Conservation (phyloP, 1,140 invertebrate species). For the Megalopta genalis region DNA sequence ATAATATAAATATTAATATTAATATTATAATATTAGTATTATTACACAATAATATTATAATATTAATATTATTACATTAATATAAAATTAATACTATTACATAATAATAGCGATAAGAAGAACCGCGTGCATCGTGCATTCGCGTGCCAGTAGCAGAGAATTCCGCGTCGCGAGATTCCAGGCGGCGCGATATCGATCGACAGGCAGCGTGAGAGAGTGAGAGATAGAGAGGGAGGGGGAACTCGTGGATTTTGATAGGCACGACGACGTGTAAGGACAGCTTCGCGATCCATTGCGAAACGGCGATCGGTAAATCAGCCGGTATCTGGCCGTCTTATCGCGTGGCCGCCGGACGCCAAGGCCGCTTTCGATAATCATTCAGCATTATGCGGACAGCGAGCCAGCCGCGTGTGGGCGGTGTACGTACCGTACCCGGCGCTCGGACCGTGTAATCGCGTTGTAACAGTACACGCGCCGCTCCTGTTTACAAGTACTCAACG, state of each 20-base stretch:
- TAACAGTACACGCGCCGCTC: neutral
- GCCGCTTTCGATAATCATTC: conserved; percentile 59
- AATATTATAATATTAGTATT: too few relatives aligned
- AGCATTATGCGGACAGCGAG: conserved; percentile 39
- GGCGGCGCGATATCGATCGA: neutral
- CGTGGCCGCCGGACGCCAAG: conserved; percentile 57
- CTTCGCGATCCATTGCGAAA: neutral
- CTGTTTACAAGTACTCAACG: neutral
- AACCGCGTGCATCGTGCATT: too few relatives aligned
- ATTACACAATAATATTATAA: too few relatives aligned
- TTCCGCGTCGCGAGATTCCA: too few relatives aligned
- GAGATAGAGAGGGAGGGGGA: too few relatives aligned
- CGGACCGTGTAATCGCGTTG: neutral
- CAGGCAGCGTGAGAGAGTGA: too few relatives aligned
- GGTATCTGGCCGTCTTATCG: conserved; percentile 41
- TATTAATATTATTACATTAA: too few relatives aligned
- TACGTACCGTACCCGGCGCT: neutral
- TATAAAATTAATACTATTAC: too few relatives aligned
- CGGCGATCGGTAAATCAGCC: conserved; percentile 4
- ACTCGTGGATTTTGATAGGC: neutral
- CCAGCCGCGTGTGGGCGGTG: conserved; percentile 3
- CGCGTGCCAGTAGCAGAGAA: too few relatives aligned
- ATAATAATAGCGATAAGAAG: too few relatives aligned
- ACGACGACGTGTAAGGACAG: too few relatives aligned
- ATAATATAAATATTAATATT: too few relatives aligned